A percentile compares a stretch with the other conserved stretches of the same genome.
These are phyloP conservation scores for Brachypterus glaber DNA, from an alignment of 2,888 invertebrate species.

Conservation along the genomic window DNA sequence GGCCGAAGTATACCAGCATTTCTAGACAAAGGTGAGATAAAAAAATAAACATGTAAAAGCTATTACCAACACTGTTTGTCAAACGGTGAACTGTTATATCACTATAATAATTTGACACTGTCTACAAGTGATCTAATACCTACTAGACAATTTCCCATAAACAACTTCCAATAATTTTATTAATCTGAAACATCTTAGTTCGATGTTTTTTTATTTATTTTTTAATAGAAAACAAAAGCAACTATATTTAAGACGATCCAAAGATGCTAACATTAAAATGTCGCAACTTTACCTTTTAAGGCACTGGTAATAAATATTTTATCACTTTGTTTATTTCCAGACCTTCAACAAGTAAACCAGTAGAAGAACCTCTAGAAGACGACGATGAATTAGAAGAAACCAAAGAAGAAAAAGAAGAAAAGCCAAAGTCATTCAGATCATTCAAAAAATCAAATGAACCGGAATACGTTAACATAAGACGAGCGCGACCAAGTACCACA, in stretches of 20 bases:
- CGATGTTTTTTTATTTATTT: conserved; percentile 1
- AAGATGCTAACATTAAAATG: too few species aligned
- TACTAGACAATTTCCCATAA: too few species aligned
- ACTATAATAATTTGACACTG: too few species aligned
- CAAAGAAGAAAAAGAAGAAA: conserved; percentile 24
- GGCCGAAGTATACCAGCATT: conserved; percentile 39
- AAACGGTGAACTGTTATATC: too few species aligned
- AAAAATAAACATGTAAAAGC: too few species aligned
- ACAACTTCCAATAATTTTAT: too few species aligned
- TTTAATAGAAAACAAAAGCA: not conserved
- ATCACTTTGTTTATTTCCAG: too few species aligned
- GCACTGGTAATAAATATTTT: too few species aligned
- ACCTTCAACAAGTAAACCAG: conserved; percentile 13
- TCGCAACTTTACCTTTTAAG: too few species aligned
- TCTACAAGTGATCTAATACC: too few species aligned
- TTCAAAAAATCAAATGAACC: conserved; percentile 40
- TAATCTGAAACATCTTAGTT: too few species aligned
- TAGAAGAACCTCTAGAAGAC: conserved; percentile 22
- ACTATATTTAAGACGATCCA: not conserved
- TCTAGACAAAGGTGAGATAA: conserved; percentile 30
- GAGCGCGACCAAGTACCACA: conserved; percentile 46
- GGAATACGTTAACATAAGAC: conserved; percentile 59
- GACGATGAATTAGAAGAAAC: conserved; percentile 26
- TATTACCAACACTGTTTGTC: too few species aligned
- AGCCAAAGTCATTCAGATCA: conserved; percentile 28